Evolutionary conservation across 2,113 vertebrate species (phyloP).

Genomic region (Oryzias javanicus): DNA sequence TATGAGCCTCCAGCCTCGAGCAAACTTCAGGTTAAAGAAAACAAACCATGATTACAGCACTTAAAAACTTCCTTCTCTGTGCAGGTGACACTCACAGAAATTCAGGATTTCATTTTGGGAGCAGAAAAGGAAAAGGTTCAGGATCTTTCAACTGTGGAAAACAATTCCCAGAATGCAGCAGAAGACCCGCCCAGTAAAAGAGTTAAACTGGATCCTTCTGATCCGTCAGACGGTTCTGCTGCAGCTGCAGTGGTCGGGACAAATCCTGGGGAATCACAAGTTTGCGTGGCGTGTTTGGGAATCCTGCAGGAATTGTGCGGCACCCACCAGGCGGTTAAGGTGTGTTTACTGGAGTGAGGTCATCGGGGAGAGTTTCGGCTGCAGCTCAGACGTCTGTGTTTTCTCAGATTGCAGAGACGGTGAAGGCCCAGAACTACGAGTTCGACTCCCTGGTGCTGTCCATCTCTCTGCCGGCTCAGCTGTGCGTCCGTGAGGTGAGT

Average conservation of each 20-base stretch:
- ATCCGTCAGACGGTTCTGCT: neutral
- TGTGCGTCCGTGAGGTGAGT: conserved; percentile 93
- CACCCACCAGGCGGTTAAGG: conserved; percentile 81
- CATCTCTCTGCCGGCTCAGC: conserved; percentile 91
- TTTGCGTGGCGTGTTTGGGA: conserved; percentile 89
- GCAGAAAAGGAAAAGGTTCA: conserved; percentile 28
- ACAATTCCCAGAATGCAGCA: conserved; percentile 43
- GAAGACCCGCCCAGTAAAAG: conserved; percentile 82
- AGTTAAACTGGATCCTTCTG: conserved; percentile 68
- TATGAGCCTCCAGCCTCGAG: conserved; percentile 31
- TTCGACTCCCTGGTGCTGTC: conserved; percentile 88
- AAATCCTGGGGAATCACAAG: conserved; percentile 11
- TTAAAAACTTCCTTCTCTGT: conserved; percentile 16
- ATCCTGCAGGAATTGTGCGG: conserved; percentile 87
- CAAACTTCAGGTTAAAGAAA: too few species aligned
- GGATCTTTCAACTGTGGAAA: conserved; percentile 12
- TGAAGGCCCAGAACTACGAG: conserved; percentile 82
- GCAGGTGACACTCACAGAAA: conserved; percentile 81
- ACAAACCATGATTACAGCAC: too few species aligned
- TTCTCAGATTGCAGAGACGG: conserved; percentile 83
- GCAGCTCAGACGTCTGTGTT: neutral
- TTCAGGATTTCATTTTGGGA: conserved; percentile 76
- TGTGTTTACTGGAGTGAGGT: conserved; percentile 46
- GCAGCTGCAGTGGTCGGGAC: neutral
- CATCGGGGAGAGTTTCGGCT: neutral